phyloP scores from a whole-genome alignment of 2,113 vertebrate genomes.

The Corvus cornix region DNA sequence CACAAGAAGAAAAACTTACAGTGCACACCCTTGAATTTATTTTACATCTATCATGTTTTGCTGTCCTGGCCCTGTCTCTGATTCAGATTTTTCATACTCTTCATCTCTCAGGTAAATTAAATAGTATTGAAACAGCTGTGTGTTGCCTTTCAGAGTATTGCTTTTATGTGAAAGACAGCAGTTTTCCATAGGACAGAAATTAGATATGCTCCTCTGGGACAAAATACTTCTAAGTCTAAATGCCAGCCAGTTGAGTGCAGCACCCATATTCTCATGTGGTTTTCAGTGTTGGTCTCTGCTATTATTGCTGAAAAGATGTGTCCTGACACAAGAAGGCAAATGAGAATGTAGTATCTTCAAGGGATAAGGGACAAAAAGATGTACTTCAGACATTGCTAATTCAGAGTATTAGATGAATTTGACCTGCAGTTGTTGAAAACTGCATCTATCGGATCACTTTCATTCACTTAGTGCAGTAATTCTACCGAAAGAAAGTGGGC shows the following conservation, averaged over 20 bases:
- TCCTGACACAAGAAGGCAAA: not conserved
- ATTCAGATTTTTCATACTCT: not conserved
- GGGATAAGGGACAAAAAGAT: not conserved
- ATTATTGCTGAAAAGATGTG: not conserved
- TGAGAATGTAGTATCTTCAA: not conserved
- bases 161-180: slow-evolving; percentile 16
- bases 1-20: slow-evolving; percentile 24
- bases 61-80: not conserved
- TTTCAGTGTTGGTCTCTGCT: not conserved
- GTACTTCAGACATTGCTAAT: not conserved
- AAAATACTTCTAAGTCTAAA: slow-evolving; percentile 45
- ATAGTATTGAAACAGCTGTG: slow-evolving; percentile 38
- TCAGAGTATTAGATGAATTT: not conserved
- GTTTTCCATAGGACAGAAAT: slow-evolving; percentile 38
- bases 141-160: not conserved
- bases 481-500: not conserved
- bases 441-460: not conserved
- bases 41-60: not conserved
- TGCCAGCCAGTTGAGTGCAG: not conserved
- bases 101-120: slow-evolving; percentile 48
- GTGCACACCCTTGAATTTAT: slow-evolving; percentile 20
- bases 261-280: not conserved
- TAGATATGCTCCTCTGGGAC: not conserved
- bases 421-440: not conserved
- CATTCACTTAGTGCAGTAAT: not conserved